A percentile compares a stretch with the other conserved stretches of the same genome.
Conservation (phyloP, 2,113 vertebrate genomes). For the Alethe diademata region DNA sequence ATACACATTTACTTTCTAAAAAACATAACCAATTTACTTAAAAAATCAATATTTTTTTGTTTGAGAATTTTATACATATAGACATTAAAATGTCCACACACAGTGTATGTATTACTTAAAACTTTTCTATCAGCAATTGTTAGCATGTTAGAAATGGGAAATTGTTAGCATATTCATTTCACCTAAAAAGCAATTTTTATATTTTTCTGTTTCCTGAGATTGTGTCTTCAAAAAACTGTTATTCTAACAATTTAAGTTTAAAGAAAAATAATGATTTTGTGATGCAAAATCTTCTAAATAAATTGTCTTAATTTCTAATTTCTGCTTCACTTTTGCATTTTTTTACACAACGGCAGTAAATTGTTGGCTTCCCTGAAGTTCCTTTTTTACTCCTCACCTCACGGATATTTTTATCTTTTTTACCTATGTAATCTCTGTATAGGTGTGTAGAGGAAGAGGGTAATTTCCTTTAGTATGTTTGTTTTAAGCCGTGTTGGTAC, state of each 20-base stretch:
- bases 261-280: neutral
- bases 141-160: neutral
- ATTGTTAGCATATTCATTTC: neutral
- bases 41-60: neutral
- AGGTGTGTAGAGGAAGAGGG: neutral
- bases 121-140: neutral
- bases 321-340: neutral
- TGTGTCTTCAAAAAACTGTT: neutral
- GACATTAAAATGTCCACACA: neutral
- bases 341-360: neutral
- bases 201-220: neutral
- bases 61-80: neutral
- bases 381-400: neutral
- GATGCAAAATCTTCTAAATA: neutral
- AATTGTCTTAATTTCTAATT: neutral
- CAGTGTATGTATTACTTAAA: neutral
- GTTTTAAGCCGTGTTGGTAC: neutral
- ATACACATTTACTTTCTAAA: neutral
- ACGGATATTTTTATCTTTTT: neutral
- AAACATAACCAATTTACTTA: rapidly evolving
- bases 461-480: neutral
- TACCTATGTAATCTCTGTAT: neutral
- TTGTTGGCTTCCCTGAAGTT: neutral
- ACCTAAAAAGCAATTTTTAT: neutral
- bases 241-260: neutral